Conservation (phyloP, 2,113 vertebrate species). For the Alouatta palliata region DNA sequence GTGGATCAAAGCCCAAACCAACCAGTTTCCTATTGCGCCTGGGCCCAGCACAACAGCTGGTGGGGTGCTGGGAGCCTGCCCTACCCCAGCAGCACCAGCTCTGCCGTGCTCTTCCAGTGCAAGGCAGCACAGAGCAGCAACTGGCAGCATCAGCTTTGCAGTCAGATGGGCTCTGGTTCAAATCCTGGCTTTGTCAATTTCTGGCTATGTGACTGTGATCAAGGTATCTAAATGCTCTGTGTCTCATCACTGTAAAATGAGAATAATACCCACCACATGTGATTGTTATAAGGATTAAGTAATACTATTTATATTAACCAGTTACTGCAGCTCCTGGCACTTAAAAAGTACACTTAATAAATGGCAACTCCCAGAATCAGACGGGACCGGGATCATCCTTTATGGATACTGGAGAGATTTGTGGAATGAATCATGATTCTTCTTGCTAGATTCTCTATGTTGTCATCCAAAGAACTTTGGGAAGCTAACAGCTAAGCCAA, state of each 20-base stretch:
- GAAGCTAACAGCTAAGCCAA: neutral
- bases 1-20: neutral
- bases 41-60: neutral
- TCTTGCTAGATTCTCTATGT: neutral
- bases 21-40: neutral
- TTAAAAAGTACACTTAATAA: neutral
- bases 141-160: neutral
- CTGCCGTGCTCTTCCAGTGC: neutral
- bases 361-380: neutral
- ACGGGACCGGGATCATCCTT: neutral
- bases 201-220: neutral
- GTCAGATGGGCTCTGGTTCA: neutral
- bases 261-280: neutral
- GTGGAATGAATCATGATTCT: neutral
- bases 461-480: neutral
- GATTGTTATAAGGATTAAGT: neutral
- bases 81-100: neutral
- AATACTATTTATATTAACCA: neutral
- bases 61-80: neutral
- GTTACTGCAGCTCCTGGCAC: neutral
- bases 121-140: neutral
- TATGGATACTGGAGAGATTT: neutral
- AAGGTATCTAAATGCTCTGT: neutral
- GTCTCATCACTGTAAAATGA: slow-evolving; percentile 17
- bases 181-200: neutral